These are phyloP conservation scores for Glaucopsyche alexis DNA, from an alignment of 2,888 invertebrate species.

Conservation along the genomic window DNA sequence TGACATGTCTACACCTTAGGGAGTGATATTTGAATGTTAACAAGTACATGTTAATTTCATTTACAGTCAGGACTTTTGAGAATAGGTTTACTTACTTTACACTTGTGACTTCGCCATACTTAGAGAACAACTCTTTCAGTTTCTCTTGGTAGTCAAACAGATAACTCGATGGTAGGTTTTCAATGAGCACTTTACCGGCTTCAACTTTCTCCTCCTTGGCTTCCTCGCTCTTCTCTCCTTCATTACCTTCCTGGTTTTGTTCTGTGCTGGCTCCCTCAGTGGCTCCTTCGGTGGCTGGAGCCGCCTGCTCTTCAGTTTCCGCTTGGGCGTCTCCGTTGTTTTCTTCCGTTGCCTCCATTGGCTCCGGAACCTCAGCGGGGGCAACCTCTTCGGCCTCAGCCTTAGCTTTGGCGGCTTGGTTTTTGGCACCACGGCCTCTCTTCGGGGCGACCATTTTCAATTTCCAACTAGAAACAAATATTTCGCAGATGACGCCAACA, in stretches of 20 bases:
- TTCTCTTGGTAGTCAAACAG: constrained; percentile 76
- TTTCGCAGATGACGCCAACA: constrained; percentile 25
- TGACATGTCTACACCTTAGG: constrained; percentile 44
- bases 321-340: constrained; percentile 61
- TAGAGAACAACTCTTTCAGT: constrained; percentile 73
- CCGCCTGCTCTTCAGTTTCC: constrained; percentile 50
- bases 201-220: constrained; percentile 70
- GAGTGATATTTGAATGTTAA: constrained; percentile 78
- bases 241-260: constrained; percentile 50
- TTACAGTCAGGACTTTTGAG: neutral
- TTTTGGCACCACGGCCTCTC: constrained; percentile 71
- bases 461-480: constrained; percentile 45
- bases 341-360: constrained; percentile 53
- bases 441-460: constrained; percentile 70
- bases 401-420: constrained; percentile 63
- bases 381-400: constrained; percentile 41
- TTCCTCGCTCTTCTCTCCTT: constrained; percentile 56
- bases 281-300: constrained; percentile 43
- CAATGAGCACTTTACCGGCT: constrained; percentile 74
- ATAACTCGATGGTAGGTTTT: constrained; percentile 71
- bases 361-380: constrained; percentile 50
- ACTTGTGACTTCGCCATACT: constrained; percentile 65
- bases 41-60: constrained; percentile 48
- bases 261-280: constrained; percentile 43
- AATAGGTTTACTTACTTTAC: constrained; percentile 62